Evolutionary conservation across 2,113 vertebrate species (phyloP).

Genomic region (Tragelaphus strepsiceros): DNA sequence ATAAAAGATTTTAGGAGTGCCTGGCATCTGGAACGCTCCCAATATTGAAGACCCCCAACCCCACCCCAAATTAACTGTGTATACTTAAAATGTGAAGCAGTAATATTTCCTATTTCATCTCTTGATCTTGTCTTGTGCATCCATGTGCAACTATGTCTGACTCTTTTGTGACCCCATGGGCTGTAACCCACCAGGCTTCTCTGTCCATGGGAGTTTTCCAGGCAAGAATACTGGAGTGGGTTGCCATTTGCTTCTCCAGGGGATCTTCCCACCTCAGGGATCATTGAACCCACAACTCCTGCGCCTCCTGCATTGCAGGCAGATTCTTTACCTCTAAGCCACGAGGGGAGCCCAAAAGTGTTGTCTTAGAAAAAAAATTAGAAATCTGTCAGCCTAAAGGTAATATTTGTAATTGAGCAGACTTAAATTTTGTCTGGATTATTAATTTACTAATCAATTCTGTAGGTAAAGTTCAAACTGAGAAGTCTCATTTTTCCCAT

Average conservation of each 20-base stretch:
- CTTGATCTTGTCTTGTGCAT: background rate
- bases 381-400: background rate
- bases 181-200: background rate
- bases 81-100: background rate
- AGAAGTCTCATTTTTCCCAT: background rate
- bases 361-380: conserved; percentile 28
- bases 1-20: background rate
- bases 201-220: background rate
- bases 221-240: background rate
- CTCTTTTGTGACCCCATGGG: background rate
- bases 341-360: background rate
- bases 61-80: background rate
- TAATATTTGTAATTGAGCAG: conserved; percentile 7
- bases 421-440: conserved; percentile 47
- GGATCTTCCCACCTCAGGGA: background rate
- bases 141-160: background rate
- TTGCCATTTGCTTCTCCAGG: background rate
- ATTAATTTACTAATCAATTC: conserved; percentile 26
- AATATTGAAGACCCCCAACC: background rate
- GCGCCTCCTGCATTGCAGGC: background rate
- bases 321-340: background rate
- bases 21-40: background rate
- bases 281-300: background rate
- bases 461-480: background rate
- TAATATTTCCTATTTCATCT: background rate